phyloP scores from a whole-genome alignment of 2,888 invertebrate genomes.

The Cosmopolites sordidus region DNA sequence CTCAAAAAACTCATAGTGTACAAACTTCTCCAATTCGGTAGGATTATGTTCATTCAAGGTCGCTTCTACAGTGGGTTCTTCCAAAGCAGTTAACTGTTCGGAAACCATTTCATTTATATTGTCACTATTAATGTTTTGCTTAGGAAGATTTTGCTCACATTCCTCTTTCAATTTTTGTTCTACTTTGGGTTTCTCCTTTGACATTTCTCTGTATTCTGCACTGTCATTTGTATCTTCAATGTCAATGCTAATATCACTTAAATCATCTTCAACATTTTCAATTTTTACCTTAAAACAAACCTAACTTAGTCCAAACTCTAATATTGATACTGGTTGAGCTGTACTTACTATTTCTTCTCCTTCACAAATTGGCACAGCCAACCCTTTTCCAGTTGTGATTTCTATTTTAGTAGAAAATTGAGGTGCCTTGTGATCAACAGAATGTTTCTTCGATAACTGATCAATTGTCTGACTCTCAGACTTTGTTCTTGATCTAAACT shows the following conservation, averaged over 20 bases:
- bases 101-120: conserved; percentile 18
- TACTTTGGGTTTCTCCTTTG: background rate
- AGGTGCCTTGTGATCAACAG: conserved; percentile 20
- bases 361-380: conserved; percentile 55
- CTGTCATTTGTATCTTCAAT: conserved; percentile 53
- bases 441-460: conserved; percentile 4
- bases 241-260: conserved; percentile 57
- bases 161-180: background rate
- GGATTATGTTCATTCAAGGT: conserved; percentile 45
- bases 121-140: background rate
- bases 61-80: conserved; percentile 50
- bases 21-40: conserved; percentile 53
- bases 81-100: conserved; percentile 40
- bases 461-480: conserved; percentile 23
- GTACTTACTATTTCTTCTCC: conserved; percentile 49
- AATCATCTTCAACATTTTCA: conserved; percentile 39
- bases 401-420: conserved; percentile 30
- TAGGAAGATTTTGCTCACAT: background rate
- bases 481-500: conserved; percentile 35
- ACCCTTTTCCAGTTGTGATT: conserved; percentile 52
- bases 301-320: background rate
- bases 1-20: conserved; percentile 57
- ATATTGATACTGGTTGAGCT: background rate
- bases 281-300: conserved; percentile 41
- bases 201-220: background rate